These are phyloP conservation scores for Caenorhabditis sp. DNA, from an alignment of 2,888 invertebrate species.

Conservation along the genomic window DNA sequence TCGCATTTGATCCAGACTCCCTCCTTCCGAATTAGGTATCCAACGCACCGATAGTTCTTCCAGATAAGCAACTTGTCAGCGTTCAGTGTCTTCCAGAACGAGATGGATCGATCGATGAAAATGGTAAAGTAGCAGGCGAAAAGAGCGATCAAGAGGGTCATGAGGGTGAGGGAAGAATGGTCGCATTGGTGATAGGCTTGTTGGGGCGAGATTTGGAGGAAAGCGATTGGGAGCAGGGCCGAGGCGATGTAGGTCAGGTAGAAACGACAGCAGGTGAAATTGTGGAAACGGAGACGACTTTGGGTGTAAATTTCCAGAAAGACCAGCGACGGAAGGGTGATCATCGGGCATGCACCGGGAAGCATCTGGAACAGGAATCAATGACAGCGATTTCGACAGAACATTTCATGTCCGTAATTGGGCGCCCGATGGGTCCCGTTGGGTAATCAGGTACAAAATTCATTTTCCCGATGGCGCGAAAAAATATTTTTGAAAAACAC, in stretches of 20 bases:
- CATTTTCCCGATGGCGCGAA: too few species aligned
- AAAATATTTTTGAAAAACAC: too few species aligned
- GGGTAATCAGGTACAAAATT: too few species aligned
- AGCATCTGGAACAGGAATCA: not conserved
- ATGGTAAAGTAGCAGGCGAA: not conserved
- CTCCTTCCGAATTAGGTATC: not conserved
- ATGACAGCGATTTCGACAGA: too few species aligned
- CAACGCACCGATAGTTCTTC: not conserved
- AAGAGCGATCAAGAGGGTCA: not conserved
- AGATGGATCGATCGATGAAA: not conserved
- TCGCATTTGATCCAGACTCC: not conserved
- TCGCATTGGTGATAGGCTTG: not conserved
- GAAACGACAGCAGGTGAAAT: not conserved
- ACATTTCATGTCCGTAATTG: too few species aligned
- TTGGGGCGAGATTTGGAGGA: not conserved
- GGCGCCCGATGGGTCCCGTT: too few species aligned
- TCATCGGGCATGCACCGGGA: not conserved
- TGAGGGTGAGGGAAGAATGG: not conserved
- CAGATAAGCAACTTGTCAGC: not conserved
- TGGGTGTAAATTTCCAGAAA: not conserved
- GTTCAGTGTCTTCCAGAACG: not conserved
- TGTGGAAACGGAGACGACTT: not conserved
- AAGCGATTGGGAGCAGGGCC: not conserved
- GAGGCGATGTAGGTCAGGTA: not conserved
- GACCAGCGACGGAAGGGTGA: not conserved